These are phyloP conservation scores for Nymphalis urticae DNA, from an alignment of 2,888 invertebrate species.

Conservation along the genomic window DNA sequence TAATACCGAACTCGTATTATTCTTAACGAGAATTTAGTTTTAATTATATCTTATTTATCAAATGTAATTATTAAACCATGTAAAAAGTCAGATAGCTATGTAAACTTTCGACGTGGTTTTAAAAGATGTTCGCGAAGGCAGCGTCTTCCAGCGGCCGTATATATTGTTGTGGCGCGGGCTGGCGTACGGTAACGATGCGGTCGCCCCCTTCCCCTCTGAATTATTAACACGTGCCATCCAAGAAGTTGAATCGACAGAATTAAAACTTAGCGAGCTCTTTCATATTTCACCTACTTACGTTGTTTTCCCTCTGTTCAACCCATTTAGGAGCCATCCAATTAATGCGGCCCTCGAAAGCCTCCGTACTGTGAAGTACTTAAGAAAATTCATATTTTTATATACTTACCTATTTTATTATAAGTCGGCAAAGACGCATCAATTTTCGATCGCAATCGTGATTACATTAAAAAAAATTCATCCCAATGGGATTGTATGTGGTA, in stretches of 20 bases:
- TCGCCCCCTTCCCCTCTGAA: constrained; percentile 60
- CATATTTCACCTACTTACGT: constrained; percentile 66
- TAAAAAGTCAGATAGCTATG: too few relatives aligned
- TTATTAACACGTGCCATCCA: constrained; percentile 74
- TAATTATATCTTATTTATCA: too few relatives aligned
- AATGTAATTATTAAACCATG: too few relatives aligned
- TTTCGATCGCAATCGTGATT: constrained; percentile 10
- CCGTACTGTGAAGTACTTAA: constrained; percentile 8
- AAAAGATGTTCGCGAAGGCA: not conserved
- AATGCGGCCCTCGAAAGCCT: constrained; percentile 39
- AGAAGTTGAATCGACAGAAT: constrained; percentile 75
- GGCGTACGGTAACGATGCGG: constrained; percentile 61
- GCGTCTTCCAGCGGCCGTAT: constrained; percentile 1
- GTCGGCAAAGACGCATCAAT: not conserved
- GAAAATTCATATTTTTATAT: constrained; percentile 10
- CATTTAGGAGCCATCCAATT: constrained; percentile 45
- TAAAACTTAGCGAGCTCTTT: constrained; percentile 72
- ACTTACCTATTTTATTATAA: not conserved
- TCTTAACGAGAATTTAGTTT: too few relatives aligned
- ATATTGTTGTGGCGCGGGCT: constrained; percentile 20
- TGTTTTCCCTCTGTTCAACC: constrained; percentile 43
- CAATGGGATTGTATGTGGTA: constrained; percentile 51
- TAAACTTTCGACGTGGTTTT: too few relatives aligned
- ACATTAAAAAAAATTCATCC: constrained; percentile 41
- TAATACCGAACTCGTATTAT: too few relatives aligned